These are phyloP conservation scores for Scleropages formosus DNA, from an alignment of 2,797 vertebrate genomes.

Conservation along the genomic window DNA sequence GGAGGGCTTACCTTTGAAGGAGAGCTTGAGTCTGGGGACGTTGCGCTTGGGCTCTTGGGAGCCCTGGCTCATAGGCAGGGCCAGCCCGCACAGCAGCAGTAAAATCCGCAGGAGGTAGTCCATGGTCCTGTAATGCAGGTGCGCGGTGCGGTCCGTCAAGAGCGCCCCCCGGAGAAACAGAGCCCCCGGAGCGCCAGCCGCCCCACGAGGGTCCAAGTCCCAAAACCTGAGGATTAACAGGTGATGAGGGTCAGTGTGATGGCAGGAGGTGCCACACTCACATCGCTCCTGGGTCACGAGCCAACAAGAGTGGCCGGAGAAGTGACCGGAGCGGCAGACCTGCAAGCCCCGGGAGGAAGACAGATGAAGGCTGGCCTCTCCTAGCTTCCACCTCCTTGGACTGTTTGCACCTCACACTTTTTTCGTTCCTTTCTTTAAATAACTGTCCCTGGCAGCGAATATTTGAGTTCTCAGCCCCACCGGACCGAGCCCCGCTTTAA, in stretches of 20 bases:
- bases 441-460: conserved; percentile 29
- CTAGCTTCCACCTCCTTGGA: background rate
- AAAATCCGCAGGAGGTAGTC: conserved; percentile 86
- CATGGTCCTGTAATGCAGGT: conserved; percentile 70
- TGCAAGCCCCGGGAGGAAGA: conserved; percentile 24
- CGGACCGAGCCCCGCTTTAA: conserved; percentile 38
- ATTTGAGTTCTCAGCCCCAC: conserved; percentile 43
- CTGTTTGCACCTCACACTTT: background rate
- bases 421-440: background rate
- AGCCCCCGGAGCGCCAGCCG: background rate
- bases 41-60: conserved; percentile 82
- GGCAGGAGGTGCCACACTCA: conserved; percentile 52
- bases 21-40: conserved; percentile 88
- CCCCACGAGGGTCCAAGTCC: background rate
- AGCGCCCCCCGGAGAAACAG: background rate
- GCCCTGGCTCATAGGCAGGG: conserved; percentile 69
- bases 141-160: no score
- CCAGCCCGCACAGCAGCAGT: conserved; percentile 80
- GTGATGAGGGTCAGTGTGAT: conserved; percentile 56
- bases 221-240: conserved; percentile 23
- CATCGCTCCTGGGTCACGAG: conserved; percentile 64
- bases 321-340: background rate
- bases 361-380: conserved; percentile 29
- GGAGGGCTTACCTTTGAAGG: conserved; percentile 87
- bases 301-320: background rate